Percentiles rank a stretch among this genome's conserved stretches.
Evolutionary conservation across 2,888 invertebrate species (phyloP).

Genomic region (Perdita meconis): DNA sequence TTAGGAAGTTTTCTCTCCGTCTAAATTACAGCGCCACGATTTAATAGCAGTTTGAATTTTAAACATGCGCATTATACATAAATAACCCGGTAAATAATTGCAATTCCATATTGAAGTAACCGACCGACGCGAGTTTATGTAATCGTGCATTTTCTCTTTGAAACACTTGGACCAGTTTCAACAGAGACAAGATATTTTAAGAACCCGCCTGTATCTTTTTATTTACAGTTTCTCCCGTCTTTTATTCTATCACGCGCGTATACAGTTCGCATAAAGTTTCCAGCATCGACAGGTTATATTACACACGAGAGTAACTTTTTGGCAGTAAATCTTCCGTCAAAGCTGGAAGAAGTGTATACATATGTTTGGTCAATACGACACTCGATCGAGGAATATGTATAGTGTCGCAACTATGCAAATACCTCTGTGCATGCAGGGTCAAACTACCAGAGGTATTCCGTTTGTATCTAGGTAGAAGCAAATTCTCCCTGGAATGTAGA

Average conservation of each 20-base stretch:
- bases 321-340: slow-evolving; percentile 46
- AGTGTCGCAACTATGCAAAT: slow-evolving; percentile 21
- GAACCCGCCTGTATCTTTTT: neutral
- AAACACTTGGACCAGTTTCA: neutral
- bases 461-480: neutral
- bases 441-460: neutral
- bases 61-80: neutral
- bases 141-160: slow-evolving; percentile 1
- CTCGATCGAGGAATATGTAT: slow-evolving; percentile 44
- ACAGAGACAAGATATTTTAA: neutral
- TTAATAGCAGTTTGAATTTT: neutral
- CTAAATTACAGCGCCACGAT: no score
- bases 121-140: neutral
- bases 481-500: neutral
- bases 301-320: slow-evolving; percentile 46
- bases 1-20: no score
- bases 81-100: neutral
- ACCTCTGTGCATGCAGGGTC: slow-evolving; percentile 26
- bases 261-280: slow-evolving; percentile 46
- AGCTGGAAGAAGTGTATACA: slow-evolving; percentile 8
- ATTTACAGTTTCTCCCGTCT: slow-evolving; percentile 6
- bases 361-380: slow-evolving; percentile 30
- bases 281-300: slow-evolving; percentile 28
- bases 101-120: neutral
- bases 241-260: slow-evolving; percentile 14